Evolutionary conservation across 1,140 invertebrate genomes (phyloP).

Genomic region (Drosophila pallidifrons): DNA sequence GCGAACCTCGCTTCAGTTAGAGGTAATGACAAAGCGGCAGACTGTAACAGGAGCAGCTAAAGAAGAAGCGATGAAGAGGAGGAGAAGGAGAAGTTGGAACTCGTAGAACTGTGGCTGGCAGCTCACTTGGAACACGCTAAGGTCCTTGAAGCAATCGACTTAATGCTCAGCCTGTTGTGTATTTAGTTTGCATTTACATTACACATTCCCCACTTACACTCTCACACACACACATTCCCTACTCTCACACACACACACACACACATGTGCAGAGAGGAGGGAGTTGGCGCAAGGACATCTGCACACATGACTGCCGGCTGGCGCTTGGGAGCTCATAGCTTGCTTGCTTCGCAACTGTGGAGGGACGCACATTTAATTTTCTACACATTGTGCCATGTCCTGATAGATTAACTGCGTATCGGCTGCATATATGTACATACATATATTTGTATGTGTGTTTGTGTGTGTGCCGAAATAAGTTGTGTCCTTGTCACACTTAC

Average conservation of each 20-base stretch:
- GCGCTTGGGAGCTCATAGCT: too few relatives aligned
- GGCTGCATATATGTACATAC: slow-evolving; percentile 15
- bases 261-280: neutral
- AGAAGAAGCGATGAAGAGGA: neutral
- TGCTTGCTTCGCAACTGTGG: neutral
- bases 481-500: slow-evolving; percentile 24
- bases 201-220: slow-evolving; percentile 12
- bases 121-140: slow-evolving; percentile 40
- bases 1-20: slow-evolving; percentile 7
- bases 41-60: slow-evolving; percentile 12
- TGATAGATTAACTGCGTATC: slow-evolving; percentile 74
- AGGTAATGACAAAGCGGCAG: slow-evolving; percentile 67
- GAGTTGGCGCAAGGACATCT: slow-evolving; percentile 31
- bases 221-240: slow-evolving; percentile 20
- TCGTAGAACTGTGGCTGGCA: slow-evolving; percentile 18
- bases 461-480: slow-evolving; percentile 33
- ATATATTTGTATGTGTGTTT: slow-evolving; percentile 4
- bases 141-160: slow-evolving; percentile 81
- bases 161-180: slow-evolving; percentile 78
- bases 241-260: neutral
- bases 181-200: slow-evolving; percentile 82
- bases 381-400: slow-evolving; percentile 73
- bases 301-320: slow-evolving; percentile 42
- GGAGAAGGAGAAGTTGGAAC: neutral
- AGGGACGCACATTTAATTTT: slow-evolving; percentile 66